phyloP scores from a whole-genome alignment of 2,888 invertebrate species.

The Lordiphosa fenestrarum region DNA sequence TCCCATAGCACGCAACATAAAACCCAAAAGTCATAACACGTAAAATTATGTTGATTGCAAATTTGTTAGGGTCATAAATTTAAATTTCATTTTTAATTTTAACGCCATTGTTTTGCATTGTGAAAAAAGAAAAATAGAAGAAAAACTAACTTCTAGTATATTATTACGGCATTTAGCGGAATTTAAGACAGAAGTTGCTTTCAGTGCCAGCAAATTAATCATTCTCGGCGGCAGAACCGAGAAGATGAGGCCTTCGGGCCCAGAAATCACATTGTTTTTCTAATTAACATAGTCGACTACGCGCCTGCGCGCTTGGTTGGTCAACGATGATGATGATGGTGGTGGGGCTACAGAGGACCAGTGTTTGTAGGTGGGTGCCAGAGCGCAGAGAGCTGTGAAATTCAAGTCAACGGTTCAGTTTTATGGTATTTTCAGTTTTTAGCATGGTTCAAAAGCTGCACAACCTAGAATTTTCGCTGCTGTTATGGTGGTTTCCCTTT shows the following conservation, averaged over 20 bases:
- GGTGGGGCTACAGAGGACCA: background rate
- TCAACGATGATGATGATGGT: slow-evolving; percentile 41
- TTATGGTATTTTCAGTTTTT: slow-evolving; percentile 52
- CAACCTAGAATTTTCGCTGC: slow-evolving; percentile 42
- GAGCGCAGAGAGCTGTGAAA: slow-evolving; percentile 68
- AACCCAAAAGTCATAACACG: slow-evolving; percentile 60
- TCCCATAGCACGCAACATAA: slow-evolving; percentile 51
- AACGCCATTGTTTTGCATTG: slow-evolving; percentile 65
- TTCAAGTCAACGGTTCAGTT: slow-evolving; percentile 63
- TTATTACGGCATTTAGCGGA: slow-evolving; percentile 76
- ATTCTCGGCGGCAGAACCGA: slow-evolving; percentile 52
- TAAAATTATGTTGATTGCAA: slow-evolving; percentile 73
- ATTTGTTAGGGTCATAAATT: slow-evolving; percentile 76
- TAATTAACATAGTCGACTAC: slow-evolving; percentile 70
- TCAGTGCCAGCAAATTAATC: slow-evolving; percentile 70
- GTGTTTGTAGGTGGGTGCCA: slow-evolving; percentile 28
- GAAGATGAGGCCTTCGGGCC: slow-evolving; percentile 52
- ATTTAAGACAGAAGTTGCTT: slow-evolving; percentile 55
- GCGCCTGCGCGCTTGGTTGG: slow-evolving; percentile 71
- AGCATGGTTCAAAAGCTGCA: slow-evolving; percentile 55
- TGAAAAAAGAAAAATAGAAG: slow-evolving; percentile 8
- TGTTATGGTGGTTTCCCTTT: slow-evolving; percentile 41
- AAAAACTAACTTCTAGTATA: slow-evolving; percentile 33
- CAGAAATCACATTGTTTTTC: slow-evolving; percentile 71
- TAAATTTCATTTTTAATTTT: slow-evolving; percentile 74